Percentiles rank a stretch among this genome's conserved stretches.
Conservation (phyloP, 2,888 invertebrate genomes). For the Eudemis profundana region DNA sequence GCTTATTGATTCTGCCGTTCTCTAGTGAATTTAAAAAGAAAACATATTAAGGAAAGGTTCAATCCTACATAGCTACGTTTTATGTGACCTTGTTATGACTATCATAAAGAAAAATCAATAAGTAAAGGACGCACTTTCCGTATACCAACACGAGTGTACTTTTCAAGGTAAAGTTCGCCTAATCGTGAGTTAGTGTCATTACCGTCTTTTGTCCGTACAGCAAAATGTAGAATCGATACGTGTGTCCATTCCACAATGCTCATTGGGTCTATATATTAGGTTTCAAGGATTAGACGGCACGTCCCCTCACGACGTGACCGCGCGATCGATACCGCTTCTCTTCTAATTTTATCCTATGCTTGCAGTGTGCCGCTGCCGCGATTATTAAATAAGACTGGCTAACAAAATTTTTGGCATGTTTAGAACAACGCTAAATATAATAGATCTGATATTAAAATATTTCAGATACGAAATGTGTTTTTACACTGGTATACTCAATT, state of each 20-base stretch:
- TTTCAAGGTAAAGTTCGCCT: conserved; percentile 13
- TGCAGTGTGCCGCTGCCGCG: not conserved
- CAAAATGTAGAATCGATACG: conserved; percentile 23
- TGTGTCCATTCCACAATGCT: conserved; percentile 37
- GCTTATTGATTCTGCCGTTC: not conserved
- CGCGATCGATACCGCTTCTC: conserved; percentile 59
- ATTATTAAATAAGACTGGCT: too few relatives aligned
- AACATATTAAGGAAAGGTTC: too few relatives aligned
- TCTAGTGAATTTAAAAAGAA: too few relatives aligned
- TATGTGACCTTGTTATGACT: conserved; percentile 20
- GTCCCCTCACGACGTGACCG: conserved; percentile 49
- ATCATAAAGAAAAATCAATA: conserved; percentile 15
- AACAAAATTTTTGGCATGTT: too few relatives aligned
- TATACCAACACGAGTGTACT: not conserved
- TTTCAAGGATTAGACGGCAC: conserved; percentile 51
- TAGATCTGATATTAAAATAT: too few relatives aligned
- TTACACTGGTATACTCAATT: too few relatives aligned
- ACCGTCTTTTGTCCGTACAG: conserved; percentile 2
- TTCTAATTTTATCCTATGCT: conserved; percentile 64
- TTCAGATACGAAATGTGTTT: too few relatives aligned
- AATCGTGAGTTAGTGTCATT: conserved; percentile 18
- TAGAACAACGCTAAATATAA: too few relatives aligned
- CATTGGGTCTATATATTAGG: conserved; percentile 39
- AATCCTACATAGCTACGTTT: not conserved
- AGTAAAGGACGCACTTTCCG: not conserved